Evolutionary conservation across 2,113 vertebrate species (phyloP), one percentile per base, ranked within the genome.

Genomic region (Azemiops feae): DNA sequence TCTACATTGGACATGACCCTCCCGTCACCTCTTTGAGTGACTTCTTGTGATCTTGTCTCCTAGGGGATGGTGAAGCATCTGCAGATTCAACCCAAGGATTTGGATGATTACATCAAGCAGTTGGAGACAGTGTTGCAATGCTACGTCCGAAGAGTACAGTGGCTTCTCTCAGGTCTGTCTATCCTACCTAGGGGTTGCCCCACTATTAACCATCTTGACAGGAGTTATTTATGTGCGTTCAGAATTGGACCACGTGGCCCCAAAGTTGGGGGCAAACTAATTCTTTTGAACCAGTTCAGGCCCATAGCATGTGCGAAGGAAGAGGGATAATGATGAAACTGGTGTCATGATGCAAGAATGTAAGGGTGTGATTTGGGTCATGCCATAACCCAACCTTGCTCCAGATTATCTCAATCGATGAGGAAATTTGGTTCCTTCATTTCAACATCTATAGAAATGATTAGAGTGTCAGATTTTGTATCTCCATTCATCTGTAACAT

Each of bases 111-210:
- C 95, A 96, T 96, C 54, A 88, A 74, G 0, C 93, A 96, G 20
- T 60, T 98, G 47, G 94, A 98, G 95, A 96, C 93, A 87, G 93
- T 98, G 30, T 39, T 97, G 23, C 94, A 43, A 34, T 74, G 98
- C 20, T 98, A 98, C 0, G 0, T 96, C 27, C 95, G 93, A 43
- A 97, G 98, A 87, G 89, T 98, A 92, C 98, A 97, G 91, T 98
- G 98, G 98, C 97, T 99, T 85, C 96, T 99, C 25, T 98, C 98
- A 30, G 98, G 98, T 99, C 95, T 95, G 92, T 0, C 81, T 7
- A 58, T 0, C 5, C 87, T 30, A n/a, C 4, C 1, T 5, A 20
- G 18, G 14, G 23, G 11, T 81, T 3, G 1, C 30, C 45, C 39
- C 45, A 23, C 3, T 34, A 30, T 11, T 81, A 81, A 81, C 34